A percentile compares a stretch with the other conserved stretches of the same genome.
These are phyloP conservation scores for Wasmannia auropunctata DNA, from an alignment of 1,140 invertebrate genomes.

Conservation along the genomic window DNA sequence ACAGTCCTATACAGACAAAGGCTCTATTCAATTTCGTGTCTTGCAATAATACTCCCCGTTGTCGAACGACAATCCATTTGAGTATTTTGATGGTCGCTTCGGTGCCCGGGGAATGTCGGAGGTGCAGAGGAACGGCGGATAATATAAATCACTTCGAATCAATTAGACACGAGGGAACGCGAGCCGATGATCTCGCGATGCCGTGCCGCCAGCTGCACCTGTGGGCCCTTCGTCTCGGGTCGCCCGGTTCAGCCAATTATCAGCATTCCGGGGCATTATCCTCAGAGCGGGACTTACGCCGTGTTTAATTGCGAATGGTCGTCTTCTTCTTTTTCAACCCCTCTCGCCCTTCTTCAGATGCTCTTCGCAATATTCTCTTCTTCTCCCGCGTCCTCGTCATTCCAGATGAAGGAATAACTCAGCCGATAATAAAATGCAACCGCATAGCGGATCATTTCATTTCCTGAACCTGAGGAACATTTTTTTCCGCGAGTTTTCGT, in stretches of 20 bases:
- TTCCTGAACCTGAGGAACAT: neutral
- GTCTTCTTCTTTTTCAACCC: conserved; percentile 60
- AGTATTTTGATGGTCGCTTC: conserved; percentile 33
- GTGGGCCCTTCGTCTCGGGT: conserved; percentile 72
- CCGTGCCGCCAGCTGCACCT: conserved; percentile 73
- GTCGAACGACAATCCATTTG: neutral
- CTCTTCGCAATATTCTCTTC: conserved; percentile 47
- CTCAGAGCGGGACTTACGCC: conserved; percentile 76
- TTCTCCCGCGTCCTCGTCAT: conserved; percentile 32
- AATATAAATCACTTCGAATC: conserved; percentile 81
- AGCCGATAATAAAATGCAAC: conserved; percentile 11
- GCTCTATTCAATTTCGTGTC: neutral
- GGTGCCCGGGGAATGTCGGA: conserved; percentile 60
- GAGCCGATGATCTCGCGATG: conserved; percentile 77
- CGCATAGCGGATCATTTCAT: neutral
- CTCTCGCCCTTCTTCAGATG: conserved; percentile 16
- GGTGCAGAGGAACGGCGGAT: conserved; percentile 65
- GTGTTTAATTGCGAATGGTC: conserved; percentile 75
- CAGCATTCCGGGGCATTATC: conserved; percentile 82
- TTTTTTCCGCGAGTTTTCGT: neutral
- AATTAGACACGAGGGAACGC: conserved; percentile 80
- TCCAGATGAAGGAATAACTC: conserved; percentile 3
- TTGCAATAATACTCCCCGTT: neutral
- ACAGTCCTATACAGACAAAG: neutral
- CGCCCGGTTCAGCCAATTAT: conserved; percentile 81